Base-by-base conservation (phyloP, 2,113 vertebrate genomes). In the Rattus rattus region DNA sequence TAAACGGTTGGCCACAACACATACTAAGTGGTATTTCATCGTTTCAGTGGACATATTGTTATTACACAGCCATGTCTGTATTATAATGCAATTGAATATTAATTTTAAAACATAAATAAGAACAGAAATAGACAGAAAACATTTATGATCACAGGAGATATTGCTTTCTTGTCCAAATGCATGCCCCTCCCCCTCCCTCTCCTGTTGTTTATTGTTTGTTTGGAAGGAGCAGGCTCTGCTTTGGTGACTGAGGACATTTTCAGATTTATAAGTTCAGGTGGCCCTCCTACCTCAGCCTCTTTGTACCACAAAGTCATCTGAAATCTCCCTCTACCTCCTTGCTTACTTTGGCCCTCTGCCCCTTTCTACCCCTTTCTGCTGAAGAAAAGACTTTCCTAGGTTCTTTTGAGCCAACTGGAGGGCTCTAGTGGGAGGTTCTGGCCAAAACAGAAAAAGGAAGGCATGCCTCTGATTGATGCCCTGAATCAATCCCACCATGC, bases 31-130 rank as follows among this genome's bases (percentile, higher is more conserved):
- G 36, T 39, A 4, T 69, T 36, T 65, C 19, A 87, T 69, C 24
- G 26, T 47, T 81, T 88, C 39, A 83, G 0, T 52, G 20, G 83
- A 43, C 4, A 28, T 70, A 49, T 73, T 86, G 49, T 61, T 87
- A 49, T 67, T 39, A 72, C 8, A 91, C 69, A 91, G 89, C 73
- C 14, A 79, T 75, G 83, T 87, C 36, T 30, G 47, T 24, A 91
- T 49, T 94, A 77, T 39, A 72, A 75, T 73, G 47, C 79, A 75
- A 85, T 6, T 81, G 33, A 12, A 49, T 89, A 69, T 91, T 65
- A 94, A 84, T 81, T 92, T 43, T 93, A 20, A 59, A 94, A 77
- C 39, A 11, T 17, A 61, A 7, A 70, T 93, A 93, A 43, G 75
- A 72, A 36, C 16, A 94, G 81, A 89, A 56, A 43, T 6, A 26